A percentile compares a stretch with the other conserved stretches of the same genome.
These are phyloP conservation scores for Exaiptasia diaphana DNA, from an alignment of 64 coral and sea anemone species.

Conservation along the genomic window DNA sequence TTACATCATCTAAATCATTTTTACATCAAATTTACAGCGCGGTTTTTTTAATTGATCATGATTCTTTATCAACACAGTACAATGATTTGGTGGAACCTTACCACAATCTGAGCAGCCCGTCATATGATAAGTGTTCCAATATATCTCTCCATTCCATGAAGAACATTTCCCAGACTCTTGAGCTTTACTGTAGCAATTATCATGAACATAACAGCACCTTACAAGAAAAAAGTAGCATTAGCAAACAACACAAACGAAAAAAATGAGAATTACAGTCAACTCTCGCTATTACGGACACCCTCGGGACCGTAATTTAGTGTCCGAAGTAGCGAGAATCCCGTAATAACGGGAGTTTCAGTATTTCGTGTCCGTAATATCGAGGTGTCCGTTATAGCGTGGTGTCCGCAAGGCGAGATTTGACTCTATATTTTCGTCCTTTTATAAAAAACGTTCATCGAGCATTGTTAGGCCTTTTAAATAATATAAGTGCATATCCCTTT, in stretches of 20 bases:
- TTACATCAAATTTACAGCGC: no score
- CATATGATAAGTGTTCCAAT: neutral
- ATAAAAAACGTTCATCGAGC: neutral
- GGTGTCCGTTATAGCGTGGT: neutral
- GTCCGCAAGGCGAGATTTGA: neutral
- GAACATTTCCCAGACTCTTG: no score
- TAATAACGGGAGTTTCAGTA: neutral
- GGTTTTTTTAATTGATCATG: no score
- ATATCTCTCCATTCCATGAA: neutral
- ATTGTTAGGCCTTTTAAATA: neutral
- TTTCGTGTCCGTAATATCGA: neutral
- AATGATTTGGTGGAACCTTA: no score
- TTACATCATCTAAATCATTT: no score
- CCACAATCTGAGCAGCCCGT: slow-evolving; percentile 40
- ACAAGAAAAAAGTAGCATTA: neutral
- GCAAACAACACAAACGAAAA: neutral
- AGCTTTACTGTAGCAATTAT: slow-evolving; percentile 1
- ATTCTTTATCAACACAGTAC: no score
- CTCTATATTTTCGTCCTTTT: neutral
- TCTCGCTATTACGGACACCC: neutral
- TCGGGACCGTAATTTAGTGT: neutral
- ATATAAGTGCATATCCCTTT: neutral
- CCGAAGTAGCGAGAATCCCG: neutral
- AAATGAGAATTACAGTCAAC: no score
- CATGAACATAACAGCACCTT: slow-evolving; percentile 48